These are phyloP conservation scores for Andrena trimmerana DNA, from an alignment of 2,888 invertebrate genomes.

Conservation along the genomic window DNA sequence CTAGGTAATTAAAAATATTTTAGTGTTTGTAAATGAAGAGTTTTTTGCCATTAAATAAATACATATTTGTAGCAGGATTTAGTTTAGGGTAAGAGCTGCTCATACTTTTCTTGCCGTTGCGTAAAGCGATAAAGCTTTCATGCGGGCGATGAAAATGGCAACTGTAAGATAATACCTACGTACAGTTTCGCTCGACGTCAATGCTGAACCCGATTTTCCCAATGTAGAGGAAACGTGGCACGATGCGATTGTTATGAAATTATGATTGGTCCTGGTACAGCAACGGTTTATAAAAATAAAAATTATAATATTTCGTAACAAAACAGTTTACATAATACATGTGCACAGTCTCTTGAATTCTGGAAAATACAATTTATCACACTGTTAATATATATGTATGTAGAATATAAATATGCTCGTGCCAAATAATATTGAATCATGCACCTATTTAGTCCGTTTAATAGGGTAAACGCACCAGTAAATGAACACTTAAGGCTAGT, in stretches of 20 bases:
- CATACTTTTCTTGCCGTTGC: background rate
- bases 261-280: constrained; percentile 61
- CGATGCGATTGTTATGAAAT: constrained; percentile 68
- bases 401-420: too few relatives aligned
- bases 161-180: constrained; percentile 43
- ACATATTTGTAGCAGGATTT: background rate
- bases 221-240: constrained; percentile 60
- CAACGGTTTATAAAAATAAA: constrained; percentile 65
- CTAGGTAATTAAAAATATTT: too few relatives aligned
- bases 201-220: constrained; percentile 49
- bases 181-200: constrained; percentile 40
- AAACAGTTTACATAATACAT: constrained; percentile 20
- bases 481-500: too few relatives aligned
- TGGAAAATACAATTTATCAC: background rate
- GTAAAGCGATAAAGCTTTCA: constrained; percentile 16
- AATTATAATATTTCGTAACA: constrained; percentile 43
- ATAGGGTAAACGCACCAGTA: too few relatives aligned
- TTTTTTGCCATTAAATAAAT: background rate
- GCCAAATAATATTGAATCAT: too few relatives aligned
- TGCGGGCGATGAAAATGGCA: constrained; percentile 43
- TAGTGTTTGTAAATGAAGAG: background rate
- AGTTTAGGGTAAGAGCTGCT: background rate
- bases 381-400: too few relatives aligned
- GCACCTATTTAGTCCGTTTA: too few relatives aligned
- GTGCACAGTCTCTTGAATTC: too few relatives aligned